Conservation (phyloP, 2,797 vertebrate species). For the Amniataba percoides region DNA sequence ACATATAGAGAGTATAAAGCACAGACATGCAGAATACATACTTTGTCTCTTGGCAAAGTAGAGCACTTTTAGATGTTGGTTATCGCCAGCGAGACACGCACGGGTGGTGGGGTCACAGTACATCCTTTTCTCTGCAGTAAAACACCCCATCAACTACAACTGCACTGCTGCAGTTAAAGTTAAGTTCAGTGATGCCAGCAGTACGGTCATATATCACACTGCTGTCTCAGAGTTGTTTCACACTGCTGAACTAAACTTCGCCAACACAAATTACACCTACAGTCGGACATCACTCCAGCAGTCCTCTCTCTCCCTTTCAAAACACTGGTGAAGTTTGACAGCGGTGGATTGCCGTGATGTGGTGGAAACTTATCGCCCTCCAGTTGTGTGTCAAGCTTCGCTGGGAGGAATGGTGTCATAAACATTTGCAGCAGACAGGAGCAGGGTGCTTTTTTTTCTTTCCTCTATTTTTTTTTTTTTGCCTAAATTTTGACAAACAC, state of each 20-base stretch:
- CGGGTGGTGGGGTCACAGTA: slow-evolving; percentile 48
- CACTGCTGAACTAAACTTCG: slow-evolving; percentile 74
- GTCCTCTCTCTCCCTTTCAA: slow-evolving; percentile 43
- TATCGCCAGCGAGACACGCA: slow-evolving; percentile 55
- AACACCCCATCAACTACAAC: slow-evolving; percentile 71
- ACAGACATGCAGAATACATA: slow-evolving; percentile 26
- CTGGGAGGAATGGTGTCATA: slow-evolving; percentile 36
- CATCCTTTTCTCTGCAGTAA: slow-evolving; percentile 63
- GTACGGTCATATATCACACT: slow-evolving; percentile 69
- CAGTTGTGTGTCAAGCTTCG: slow-evolving; percentile 29
- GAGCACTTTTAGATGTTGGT: slow-evolving; percentile 48
- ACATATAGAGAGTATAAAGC: too few species aligned
- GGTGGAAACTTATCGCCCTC: slow-evolving; percentile 44
- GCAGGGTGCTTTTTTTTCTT: background rate
- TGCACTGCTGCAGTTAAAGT: slow-evolving; percentile 74
- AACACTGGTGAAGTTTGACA: slow-evolving; percentile 56
- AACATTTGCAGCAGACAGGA: slow-evolving; percentile 24
- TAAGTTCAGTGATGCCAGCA: slow-evolving; percentile 75
- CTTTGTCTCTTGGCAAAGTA: slow-evolving; percentile 44
- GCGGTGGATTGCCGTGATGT: slow-evolving; percentile 35
- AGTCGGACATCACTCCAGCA: slow-evolving; percentile 43
- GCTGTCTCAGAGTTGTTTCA: slow-evolving; percentile 76
- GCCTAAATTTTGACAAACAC: slow-evolving; percentile 17
- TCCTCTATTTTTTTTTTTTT: slow-evolving; percentile 6
- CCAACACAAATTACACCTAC: slow-evolving; percentile 74